phyloP scores from a whole-genome alignment of 2,113 vertebrate species.

The Grus americana region DNA sequence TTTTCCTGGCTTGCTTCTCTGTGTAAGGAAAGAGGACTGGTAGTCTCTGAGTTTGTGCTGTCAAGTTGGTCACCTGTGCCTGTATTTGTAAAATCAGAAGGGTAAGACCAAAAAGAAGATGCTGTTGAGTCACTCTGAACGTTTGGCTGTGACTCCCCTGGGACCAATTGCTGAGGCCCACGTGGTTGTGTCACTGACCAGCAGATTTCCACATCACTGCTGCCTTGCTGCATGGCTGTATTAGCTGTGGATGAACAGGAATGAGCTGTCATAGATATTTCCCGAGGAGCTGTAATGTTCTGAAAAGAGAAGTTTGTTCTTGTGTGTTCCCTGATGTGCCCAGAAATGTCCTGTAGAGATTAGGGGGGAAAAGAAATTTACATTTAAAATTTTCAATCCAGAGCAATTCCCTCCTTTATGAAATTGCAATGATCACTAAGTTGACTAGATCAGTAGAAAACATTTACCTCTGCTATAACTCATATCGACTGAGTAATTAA shows the following conservation, averaged over 20 bases:
- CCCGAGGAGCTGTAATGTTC: background rate
- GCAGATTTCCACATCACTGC: background rate
- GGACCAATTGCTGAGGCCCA: background rate
- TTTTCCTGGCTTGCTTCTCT: background rate
- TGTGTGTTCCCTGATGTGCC: background rate
- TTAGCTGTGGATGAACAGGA: background rate
- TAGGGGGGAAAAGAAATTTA: background rate
- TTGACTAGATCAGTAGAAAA: background rate
- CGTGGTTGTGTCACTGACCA: background rate
- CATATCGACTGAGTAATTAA: background rate
- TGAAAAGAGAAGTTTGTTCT: background rate
- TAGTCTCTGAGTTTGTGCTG: background rate
- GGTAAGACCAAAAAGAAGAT: background rate
- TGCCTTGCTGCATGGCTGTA: background rate
- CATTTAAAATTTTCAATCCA: background rate
- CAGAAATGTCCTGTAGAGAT: constrained; percentile 47
- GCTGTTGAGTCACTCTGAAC: background rate
- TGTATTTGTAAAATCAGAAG: background rate
- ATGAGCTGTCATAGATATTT: background rate
- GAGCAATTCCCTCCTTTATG: background rate
- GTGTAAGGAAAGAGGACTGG: background rate
- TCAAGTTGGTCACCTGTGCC: background rate
- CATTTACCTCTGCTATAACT: background rate
- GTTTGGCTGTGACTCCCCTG: background rate
- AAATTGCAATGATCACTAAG: background rate